Base-by-base conservation (phyloP, 2,797 vertebrate genomes). In the Pachyuromys duprasi region DNA sequence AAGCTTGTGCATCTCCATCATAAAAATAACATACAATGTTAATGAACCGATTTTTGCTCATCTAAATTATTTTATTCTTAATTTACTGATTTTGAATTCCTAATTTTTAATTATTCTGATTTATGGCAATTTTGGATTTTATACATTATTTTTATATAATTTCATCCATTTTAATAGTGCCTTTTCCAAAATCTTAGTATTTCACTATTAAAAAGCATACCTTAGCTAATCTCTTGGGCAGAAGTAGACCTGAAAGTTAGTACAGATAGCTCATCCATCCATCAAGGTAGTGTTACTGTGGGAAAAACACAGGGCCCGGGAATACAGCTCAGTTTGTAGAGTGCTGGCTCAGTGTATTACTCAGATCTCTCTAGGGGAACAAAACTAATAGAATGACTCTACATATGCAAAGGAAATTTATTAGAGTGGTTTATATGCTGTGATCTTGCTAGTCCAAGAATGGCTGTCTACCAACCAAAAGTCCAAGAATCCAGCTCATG, bases 1-100 rank as follows among this genome's bases (percentile, higher is more conserved):
- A 91, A 65, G 7, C 36, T 60, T 74, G 31, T 82, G 94, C 80
- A 83, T 62, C 93, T 90, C 87, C 74, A 90, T 82, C 15, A 24
- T 39, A 86, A 75, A 62, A 84, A 82, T 76, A 76, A 8, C 80
- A 45, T 12, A 63, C 24, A 79, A 90, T 93, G 75, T 63, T 83
- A 78, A 89, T 92, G 53, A 90, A 49, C 63, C n/a, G 75, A 72
- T 72, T 95, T 94, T 95, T 94, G 82, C 45, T 96, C 74, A 89
- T 83, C 95, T 88, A 87, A 89, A 87, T 94, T 88, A 91, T 90
- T 75, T 86, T 86, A 70, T 75, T 69, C 84, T 96, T 90, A 91
- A 92, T 80, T 94, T 81, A 60, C 63, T 96, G 72, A 91, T 82
- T 93, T 89, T 22, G 49, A 89, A 69, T 57, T 86, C 28, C 86